These are phyloP conservation scores for Cliona cf. orientalis DNA, from an alignment of 37 sponge, comb jelly and placozoan species.

Conservation along the genomic window DNA sequence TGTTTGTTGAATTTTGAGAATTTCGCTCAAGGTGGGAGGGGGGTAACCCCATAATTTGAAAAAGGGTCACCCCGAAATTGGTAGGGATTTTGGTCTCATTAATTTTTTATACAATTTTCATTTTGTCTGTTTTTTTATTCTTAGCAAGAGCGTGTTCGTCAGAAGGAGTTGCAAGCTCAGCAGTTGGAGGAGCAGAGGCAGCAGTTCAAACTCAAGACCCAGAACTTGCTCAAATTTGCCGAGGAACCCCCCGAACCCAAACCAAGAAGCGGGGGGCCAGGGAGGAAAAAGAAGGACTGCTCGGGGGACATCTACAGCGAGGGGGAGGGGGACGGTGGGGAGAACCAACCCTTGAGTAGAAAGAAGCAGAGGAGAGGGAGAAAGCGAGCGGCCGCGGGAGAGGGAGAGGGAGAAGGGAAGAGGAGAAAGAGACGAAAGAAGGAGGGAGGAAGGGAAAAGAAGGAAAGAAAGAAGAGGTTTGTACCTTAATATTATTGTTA, in stretches of 20 bases:
- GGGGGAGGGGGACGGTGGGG: slow-evolving; percentile 43
- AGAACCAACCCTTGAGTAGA: not conserved
- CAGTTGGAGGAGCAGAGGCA: slow-evolving; percentile 67
- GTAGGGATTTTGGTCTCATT: no score
- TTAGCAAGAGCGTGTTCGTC: slow-evolving; percentile 51
- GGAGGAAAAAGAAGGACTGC: slow-evolving; percentile 49
- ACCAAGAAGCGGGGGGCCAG: not conserved
- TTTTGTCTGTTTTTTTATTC: not conserved
- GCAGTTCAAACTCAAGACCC: slow-evolving; percentile 77
- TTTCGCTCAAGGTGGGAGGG: no score
- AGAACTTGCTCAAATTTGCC: slow-evolving; percentile 68
- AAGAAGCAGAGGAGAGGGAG: slow-evolving; percentile 8
- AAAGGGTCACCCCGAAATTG: no score
- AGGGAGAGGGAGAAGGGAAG: no score
- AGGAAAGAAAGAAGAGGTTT: no score
- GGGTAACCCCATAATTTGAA: no score
- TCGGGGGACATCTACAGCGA: slow-evolving; percentile 79
- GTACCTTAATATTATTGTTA: no score
- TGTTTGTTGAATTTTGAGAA: no score
- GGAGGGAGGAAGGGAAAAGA: no score
- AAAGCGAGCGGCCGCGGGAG: no score
- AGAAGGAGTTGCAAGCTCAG: slow-evolving; percentile 69
- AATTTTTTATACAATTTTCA: no score
- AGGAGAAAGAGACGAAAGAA: slow-evolving; percentile 7
- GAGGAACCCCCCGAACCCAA: slow-evolving; percentile 41